These are phyloP conservation scores for Pseudonaja textilis DNA, from an alignment of 2,113 vertebrate genomes.

Conservation along the genomic window DNA sequence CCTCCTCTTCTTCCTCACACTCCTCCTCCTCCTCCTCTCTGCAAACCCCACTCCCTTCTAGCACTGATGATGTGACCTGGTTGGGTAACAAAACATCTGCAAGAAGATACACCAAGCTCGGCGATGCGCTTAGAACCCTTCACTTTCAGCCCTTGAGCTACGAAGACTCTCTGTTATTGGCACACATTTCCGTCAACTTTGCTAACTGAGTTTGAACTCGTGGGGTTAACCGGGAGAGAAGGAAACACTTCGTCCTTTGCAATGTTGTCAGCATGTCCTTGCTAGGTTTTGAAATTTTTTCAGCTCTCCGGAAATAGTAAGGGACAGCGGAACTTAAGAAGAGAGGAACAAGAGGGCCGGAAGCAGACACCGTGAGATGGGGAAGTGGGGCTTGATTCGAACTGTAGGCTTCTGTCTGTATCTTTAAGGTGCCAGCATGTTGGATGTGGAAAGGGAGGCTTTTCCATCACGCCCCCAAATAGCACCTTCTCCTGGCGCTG, in stretches of 20 bases:
- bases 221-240: background rate
- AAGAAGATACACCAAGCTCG: background rate
- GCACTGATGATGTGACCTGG: too few species aligned
- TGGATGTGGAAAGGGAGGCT: slow-evolving; percentile 39
- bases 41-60: too few species aligned
- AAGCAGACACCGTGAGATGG: too few species aligned
- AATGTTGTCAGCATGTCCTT: background rate
- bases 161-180: background rate
- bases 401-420: background rate
- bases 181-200: background rate
- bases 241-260: background rate
- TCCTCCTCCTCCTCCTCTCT: too few species aligned
- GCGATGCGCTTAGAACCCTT: background rate
- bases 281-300: background rate
- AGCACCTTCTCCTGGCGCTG: slow-evolving; percentile 46
- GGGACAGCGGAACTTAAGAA: background rate
- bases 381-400: background rate
- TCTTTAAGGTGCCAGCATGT: background rate
- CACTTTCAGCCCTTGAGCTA: background rate
- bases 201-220: background rate
- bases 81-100: too few species aligned
- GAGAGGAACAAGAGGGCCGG: background rate
- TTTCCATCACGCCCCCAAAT: slow-evolving; percentile 53
- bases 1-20: too few species aligned
- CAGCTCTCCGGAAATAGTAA: background rate